phyloP scores from a whole-genome alignment of 2,113 vertebrate genomes.

The Scatophagus argus region DNA sequence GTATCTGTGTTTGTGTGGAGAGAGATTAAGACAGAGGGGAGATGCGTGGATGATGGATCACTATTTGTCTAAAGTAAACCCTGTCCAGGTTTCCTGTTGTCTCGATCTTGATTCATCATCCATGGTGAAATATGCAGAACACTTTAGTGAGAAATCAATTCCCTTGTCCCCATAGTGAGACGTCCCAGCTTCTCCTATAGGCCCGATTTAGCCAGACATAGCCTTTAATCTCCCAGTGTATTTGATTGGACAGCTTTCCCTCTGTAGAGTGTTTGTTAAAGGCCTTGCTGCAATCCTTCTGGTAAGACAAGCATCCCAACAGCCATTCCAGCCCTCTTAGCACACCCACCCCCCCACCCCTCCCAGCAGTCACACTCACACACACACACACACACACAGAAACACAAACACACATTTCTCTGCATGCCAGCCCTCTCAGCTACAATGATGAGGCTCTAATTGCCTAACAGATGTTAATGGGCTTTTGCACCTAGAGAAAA shows the following conservation, averaged over 20 bases:
- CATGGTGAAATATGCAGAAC: conserved; percentile 68
- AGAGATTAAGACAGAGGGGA: conserved; percentile 18
- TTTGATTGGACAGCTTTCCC: conserved; percentile 77
- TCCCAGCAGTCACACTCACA: background rate
- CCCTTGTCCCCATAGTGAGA: conserved; percentile 75
- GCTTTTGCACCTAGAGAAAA: conserved; percentile 53
- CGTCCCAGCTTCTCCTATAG: conserved; percentile 66
- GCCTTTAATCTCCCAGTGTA: conserved; percentile 82
- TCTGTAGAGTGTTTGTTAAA: conserved; percentile 80
- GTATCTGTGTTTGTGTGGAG: conserved; percentile 29
- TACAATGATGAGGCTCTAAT: conserved; percentile 54
- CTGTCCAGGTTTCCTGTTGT: conserved; percentile 64
- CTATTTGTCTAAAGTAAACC: conserved; percentile 72
- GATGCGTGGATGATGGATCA: conserved; percentile 38
- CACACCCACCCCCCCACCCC: conserved; percentile 19
- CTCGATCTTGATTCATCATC: conserved; percentile 74
- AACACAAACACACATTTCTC: conserved; percentile 8
- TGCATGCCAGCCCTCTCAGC: conserved; percentile 20
- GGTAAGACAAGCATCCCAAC: conserved; percentile 75
- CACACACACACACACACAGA: conserved; percentile 3
- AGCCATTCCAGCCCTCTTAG: conserved; percentile 38
- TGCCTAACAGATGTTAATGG: conserved; percentile 67
- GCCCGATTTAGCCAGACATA: conserved; percentile 78
- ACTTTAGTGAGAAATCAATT: conserved; percentile 83
- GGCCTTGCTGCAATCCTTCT: conserved; percentile 80